Base-by-base conservation (phyloP, 2,888 invertebrate genomes). In the Hirtodrosophila confusa region DNA sequence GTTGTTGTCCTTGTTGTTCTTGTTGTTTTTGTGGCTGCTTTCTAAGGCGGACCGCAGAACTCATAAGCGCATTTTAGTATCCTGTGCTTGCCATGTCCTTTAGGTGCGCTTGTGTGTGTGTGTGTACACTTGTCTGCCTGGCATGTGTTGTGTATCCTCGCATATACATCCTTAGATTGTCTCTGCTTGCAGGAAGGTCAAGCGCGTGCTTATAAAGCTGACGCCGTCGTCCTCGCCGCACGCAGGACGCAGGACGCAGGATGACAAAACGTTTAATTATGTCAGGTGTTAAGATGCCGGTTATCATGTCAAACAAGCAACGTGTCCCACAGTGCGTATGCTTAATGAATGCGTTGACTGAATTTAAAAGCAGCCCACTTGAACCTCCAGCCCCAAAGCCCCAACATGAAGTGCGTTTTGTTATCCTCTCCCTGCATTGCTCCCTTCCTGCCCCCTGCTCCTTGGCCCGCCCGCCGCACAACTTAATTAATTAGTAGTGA, bases 11-110 rank as follows among this genome's bases (percentile, higher is more conserved):
- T 55, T 49, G 55, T 43, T 54, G 60, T 47, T 67, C 53, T 48
- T 64, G 49, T 51, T 60, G 62, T 64, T 61, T 51, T 33, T 68
- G 69, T 54, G 48, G 62, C 6, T 58, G 58, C 55, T 62, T 68
- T 53, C 54, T 39, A 67, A 73, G 56, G 71, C 67, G 78, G 78
- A 82, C 88, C 75, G 36, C 86, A 85, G 78, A 82, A 82, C 82
- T 88, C 86, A 88, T 78, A 83, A 83, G 88, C 83, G 80, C 87
- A 84, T 86, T 86, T 86, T 80, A 74, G 68, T 70, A 47, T 64
- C 55, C 58, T 43, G 33, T 53, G 45, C 12, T 8, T 23, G 31
- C 31, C 10, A 40, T 12, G 65, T 45, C 39, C 35, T 49, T 49
- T 49, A 0, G 35, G 37, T 29, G 31, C n/a, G 37, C 43, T 43